Evolutionary conservation across 2,888 invertebrate genomes (phyloP).

Genomic region (Petrolisthes cinctipes): DNA sequence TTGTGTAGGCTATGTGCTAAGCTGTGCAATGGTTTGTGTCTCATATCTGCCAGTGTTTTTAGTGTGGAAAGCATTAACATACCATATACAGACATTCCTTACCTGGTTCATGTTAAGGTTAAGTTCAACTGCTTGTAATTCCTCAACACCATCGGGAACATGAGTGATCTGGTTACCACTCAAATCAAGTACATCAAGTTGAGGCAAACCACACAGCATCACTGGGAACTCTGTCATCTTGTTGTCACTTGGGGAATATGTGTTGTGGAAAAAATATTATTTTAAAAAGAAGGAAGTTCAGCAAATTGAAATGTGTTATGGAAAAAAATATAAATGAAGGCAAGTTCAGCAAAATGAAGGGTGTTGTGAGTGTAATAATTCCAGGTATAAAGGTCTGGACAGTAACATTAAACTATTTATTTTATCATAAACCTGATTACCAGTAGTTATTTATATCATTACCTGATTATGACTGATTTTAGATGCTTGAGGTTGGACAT

Average conservation of each 20-base stretch:
- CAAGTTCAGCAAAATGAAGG: too few relatives aligned
- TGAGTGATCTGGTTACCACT: slow-evolving; percentile 86
- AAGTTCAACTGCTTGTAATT: slow-evolving; percentile 75
- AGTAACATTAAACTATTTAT: slow-evolving; percentile 68
- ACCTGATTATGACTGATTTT: slow-evolving; percentile 69
- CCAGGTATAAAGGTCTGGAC: too few relatives aligned
- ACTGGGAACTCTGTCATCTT: slow-evolving; percentile 83
- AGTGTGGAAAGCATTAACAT: too few relatives aligned
- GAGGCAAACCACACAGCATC: slow-evolving; percentile 83
- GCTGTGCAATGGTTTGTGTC: too few relatives aligned
- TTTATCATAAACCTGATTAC: background rate
- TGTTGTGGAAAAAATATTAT: too few relatives aligned
- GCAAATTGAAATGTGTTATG: too few relatives aligned
- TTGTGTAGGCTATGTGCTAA: too few relatives aligned
- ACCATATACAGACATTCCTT: background rate
- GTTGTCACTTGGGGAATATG: slow-evolving; percentile 74
- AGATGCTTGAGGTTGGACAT: slow-evolving; percentile 70
- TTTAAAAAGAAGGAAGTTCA: too few relatives aligned
- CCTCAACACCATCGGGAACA: slow-evolving; percentile 70
- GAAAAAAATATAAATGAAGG: too few relatives aligned
- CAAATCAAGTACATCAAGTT: slow-evolving; percentile 88
- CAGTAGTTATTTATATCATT: background rate
- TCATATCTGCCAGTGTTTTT: too few relatives aligned
- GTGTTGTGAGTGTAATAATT: too few relatives aligned
- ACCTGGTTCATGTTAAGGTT: slow-evolving; percentile 97